These are phyloP conservation scores for Ormyrus nitidulus DNA, from an alignment of 2,888 invertebrate genomes.

Conservation along the genomic window DNA sequence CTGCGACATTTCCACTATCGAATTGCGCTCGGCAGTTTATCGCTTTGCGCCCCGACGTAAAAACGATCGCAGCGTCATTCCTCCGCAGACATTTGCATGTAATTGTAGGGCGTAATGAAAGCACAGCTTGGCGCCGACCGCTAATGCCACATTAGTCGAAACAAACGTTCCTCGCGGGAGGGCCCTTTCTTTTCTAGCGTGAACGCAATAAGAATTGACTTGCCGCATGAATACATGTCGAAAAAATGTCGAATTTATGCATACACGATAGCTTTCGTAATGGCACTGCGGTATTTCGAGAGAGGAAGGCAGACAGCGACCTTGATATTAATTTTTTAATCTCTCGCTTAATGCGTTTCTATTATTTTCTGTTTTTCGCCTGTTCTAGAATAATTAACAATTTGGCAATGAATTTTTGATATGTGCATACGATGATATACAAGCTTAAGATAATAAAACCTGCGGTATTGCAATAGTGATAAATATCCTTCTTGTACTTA, in stretches of 20 bases:
- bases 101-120: constrained; percentile 20
- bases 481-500: too few species aligned
- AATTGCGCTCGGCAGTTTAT: constrained; percentile 13
- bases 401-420: too few species aligned
- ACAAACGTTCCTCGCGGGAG: constrained; percentile 18
- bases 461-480: too few species aligned
- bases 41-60: not conserved
- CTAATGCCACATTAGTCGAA: constrained; percentile 25
- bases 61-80: constrained; percentile 29
- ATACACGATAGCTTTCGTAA: not conserved
- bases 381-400: too few species aligned
- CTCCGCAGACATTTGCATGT: constrained; percentile 45
- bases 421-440: too few species aligned
- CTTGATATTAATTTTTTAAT: not conserved
- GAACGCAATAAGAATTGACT: constrained; percentile 30
- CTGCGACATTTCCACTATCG: constrained; percentile 17
- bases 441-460: too few species aligned
- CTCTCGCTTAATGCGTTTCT: too few species aligned
- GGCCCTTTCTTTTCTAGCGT: not conserved
- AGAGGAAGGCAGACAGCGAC: not conserved
- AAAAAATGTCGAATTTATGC: constrained; percentile 4
- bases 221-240: not conserved
- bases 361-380: too few species aligned
- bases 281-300: not conserved
- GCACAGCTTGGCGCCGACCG: not conserved